These are phyloP conservation scores for Drosophila kohkoa DNA, from an alignment of 1,140 invertebrate genomes.

Conservation along the genomic window DNA sequence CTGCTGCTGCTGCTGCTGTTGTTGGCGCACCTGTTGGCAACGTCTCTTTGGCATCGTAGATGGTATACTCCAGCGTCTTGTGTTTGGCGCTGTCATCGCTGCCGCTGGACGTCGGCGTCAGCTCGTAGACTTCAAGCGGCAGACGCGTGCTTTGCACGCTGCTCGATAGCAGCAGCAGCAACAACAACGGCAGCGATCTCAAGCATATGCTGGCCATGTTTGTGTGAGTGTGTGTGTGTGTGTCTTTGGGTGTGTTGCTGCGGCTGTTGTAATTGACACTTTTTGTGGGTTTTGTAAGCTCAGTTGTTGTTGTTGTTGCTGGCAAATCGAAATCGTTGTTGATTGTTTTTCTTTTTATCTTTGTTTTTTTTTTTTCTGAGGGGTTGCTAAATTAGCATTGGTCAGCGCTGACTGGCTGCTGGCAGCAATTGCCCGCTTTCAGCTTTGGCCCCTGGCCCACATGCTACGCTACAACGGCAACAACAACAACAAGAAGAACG, in stretches of 20 bases:
- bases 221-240: conserved; percentile 10
- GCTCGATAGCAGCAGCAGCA: conserved; percentile 52
- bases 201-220: conserved; percentile 36
- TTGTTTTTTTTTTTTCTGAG: not conserved
- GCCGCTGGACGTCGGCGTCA: conserved; percentile 65
- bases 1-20: conserved; percentile 18
- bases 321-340: conserved; percentile 37
- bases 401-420: conserved; percentile 12
- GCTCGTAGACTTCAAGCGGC: conserved; percentile 80
- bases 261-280: conserved; percentile 56
- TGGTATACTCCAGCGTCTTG: conserved; percentile 76
- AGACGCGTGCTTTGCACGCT: conserved; percentile 69
- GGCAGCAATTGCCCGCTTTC: conserved; percentile 3
- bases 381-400: conserved; percentile 41
- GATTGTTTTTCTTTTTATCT: conserved; percentile 43
- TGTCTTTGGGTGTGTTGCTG: conserved; percentile 41
- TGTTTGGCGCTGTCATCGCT: conserved; percentile 55
- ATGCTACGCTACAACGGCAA: conserved; percentile 14
- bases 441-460: conserved; percentile 23
- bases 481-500: not conserved
- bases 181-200: conserved; percentile 30
- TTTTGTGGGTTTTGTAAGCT: conserved; percentile 42
- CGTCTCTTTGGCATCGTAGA: conserved; percentile 74
- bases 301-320: conserved; percentile 10
- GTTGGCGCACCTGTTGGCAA: conserved; percentile 44